Percentiles rank a stretch among this genome's conserved stretches.
Conservation (phyloP, 2,888 invertebrate species). For the Hetaerina titia region DNA sequence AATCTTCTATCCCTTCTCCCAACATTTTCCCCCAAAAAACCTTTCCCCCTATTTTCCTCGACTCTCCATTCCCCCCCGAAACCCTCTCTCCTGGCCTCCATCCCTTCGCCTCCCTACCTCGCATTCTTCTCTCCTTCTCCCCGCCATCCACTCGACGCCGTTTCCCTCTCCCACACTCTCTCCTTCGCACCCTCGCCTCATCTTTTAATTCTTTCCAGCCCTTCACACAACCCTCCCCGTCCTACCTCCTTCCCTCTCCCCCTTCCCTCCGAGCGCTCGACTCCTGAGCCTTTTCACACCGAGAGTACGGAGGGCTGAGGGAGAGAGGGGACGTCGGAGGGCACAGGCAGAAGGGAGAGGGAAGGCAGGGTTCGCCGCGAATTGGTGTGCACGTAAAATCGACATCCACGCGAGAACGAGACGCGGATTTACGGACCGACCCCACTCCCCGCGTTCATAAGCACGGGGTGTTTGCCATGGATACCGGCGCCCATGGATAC, state of each 20-base stretch:
- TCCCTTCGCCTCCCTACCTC: not conserved
- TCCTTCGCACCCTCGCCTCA: constrained; percentile 11
- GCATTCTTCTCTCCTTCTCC: constrained; percentile 20
- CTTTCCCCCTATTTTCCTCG: constrained; percentile 9
- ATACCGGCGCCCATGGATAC: not conserved
- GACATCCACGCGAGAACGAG: constrained; percentile 1
- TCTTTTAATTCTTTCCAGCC: constrained; percentile 15
- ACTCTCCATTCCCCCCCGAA: not conserved
- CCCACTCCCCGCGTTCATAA: not conserved
- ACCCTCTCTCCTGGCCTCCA: not conserved
- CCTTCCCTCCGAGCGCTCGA: not conserved
- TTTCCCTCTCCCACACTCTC: not conserved
- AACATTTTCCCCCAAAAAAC: not conserved
- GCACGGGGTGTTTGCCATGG: constrained; percentile 2
- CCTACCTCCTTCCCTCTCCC: not conserved
- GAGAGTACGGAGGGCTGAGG: not conserved
- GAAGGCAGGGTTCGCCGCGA: not conserved
- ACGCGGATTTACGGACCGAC: not conserved
- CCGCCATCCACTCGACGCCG: not conserved
- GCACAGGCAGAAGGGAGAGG: not conserved
- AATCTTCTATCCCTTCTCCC: not conserved
- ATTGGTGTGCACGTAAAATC: constrained; percentile 13
- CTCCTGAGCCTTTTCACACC: not conserved
- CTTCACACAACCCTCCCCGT: not conserved
- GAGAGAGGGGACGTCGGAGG: not conserved